Evolutionary conservation across 2,113 vertebrate species (phyloP), one percentile per base, ranked within the genome.

Genomic region (Solea solea): DNA sequence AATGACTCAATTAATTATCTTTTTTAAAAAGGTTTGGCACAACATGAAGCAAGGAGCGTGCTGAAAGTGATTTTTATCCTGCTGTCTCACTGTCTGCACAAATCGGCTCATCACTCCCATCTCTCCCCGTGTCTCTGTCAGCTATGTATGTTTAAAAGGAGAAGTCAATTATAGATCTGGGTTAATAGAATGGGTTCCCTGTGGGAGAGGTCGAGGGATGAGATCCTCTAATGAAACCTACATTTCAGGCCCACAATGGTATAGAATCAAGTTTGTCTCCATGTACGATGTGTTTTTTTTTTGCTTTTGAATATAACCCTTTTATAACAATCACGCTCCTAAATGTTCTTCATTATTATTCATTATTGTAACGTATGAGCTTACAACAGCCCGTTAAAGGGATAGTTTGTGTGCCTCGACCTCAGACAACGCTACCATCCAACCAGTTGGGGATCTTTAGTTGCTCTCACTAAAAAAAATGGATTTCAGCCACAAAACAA

Each of bases 131-230:
- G 21, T 28, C 65, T 72, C 70, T 68, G 58, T 81, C 78, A 85
- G 82, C 70, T 27, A 53, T 46, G 71, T 73, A 85, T 82, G 88
- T 91, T 90, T 91, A 92, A 90, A 89, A 89, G 91, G 84, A 90
- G 88, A 89, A 88, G 84, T 90, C 92, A 91, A 93, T 93, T 93
- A 93, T 92, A 92, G 87, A 93, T 91, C 83, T 93, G 87, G 92
- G 92, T 86, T 93, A 93, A 93, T 93, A 89, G 90, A 83, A 82
- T 86, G 83, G 61, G 51, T 62, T 84, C 85, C 84, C 82, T 70
- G 61, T 68, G 91, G 91, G 83, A 84, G 72, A 86, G 72, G 87
- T 88, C 82, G 80, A 86, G 82, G 87, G 87, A 91, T 81, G 79
- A 85, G 77, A 71, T 87, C 69, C 68, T 86, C 69, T 91, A 90